A percentile compares a stretch with the other conserved stretches of the same genome.
These are phyloP conservation scores for Neoarius graeffei DNA, from an alignment of 2,113 vertebrate species.

Conservation along the genomic window DNA sequence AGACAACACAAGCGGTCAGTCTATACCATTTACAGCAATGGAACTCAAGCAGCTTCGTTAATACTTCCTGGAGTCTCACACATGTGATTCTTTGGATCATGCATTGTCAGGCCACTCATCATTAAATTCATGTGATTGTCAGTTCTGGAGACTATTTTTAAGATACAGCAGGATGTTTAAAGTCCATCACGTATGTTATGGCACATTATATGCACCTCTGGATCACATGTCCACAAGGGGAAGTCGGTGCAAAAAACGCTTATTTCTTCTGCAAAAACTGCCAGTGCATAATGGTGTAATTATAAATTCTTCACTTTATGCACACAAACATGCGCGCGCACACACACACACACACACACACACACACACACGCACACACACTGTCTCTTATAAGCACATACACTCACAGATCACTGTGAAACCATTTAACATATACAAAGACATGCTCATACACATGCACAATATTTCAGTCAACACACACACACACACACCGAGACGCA, in stretches of 20 bases:
- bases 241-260: constrained; percentile 51
- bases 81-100: constrained; percentile 53
- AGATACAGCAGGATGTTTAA: constrained; percentile 38
- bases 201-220: constrained; percentile 50
- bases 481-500: not conserved
- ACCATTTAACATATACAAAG: not conserved
- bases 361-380: not conserved
- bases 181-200: constrained; percentile 26
- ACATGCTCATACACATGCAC: constrained; percentile 51
- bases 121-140: constrained; percentile 48
- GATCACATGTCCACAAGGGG: constrained; percentile 35
- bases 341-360: not conserved
- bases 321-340: constrained; percentile 27
- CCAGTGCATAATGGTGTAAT: constrained; percentile 50
- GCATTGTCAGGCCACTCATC: constrained; percentile 45
- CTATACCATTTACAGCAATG: constrained; percentile 18
- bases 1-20: constrained; percentile 42
- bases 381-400: not conserved
- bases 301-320: constrained; percentile 31
- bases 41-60: constrained; percentile 44
- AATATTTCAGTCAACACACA: not conserved
- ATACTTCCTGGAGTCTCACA: constrained; percentile 31
- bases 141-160: constrained; percentile 27
- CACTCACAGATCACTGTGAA: not conserved
- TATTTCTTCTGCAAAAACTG: constrained; percentile 35